Conservation (phyloP, 2,888 invertebrate species). For the Gari tellinella region DNA sequence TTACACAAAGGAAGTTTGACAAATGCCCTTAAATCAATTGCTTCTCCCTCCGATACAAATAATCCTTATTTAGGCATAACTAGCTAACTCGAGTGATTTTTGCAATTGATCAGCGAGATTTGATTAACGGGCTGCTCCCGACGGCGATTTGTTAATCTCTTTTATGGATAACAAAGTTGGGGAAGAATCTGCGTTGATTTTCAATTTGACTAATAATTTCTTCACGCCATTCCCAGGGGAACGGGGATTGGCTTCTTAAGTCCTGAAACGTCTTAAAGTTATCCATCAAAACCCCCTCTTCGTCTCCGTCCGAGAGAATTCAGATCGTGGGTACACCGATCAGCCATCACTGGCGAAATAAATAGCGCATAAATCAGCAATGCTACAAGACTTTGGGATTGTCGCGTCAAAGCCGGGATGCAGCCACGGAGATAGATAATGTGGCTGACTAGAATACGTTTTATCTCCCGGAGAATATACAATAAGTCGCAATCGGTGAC, state of each 20-base stretch:
- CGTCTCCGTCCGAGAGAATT: slow-evolving; percentile 11
- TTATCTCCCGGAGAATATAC: too few species aligned
- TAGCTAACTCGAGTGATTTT: slow-evolving; percentile 39
- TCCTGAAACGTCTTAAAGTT: slow-evolving; percentile 50
- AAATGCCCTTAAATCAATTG: slow-evolving; percentile 5
- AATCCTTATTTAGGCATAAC: slow-evolving; percentile 3
- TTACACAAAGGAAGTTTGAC: neutral
- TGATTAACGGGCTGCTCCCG: slow-evolving; percentile 40
- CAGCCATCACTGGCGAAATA: slow-evolving; percentile 33
- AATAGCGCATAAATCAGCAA: slow-evolving; percentile 48
- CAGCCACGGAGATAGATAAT: too few species aligned
- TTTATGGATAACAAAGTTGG: slow-evolving; percentile 48
- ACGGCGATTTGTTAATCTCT: slow-evolving; percentile 44
- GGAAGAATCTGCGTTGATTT: slow-evolving; percentile 40
- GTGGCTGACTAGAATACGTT: too few species aligned
- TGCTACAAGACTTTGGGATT: slow-evolving; percentile 16
- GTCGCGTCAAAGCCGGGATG: slow-evolving; percentile 1
- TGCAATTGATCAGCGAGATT: slow-evolving; percentile 45
- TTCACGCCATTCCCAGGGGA: slow-evolving; percentile 38
- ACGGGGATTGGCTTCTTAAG: slow-evolving; percentile 47
- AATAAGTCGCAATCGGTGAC: too few species aligned
- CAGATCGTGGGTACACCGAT: slow-evolving; percentile 36
- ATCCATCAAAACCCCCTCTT: slow-evolving; percentile 45
- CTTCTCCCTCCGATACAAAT: slow-evolving; percentile 18
- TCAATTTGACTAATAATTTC: slow-evolving; percentile 61